Evolutionary conservation across 1,140 invertebrate species (phyloP), one percentile per base, ranked within the genome.

Genomic region (Drosophila lacertosa): DNA sequence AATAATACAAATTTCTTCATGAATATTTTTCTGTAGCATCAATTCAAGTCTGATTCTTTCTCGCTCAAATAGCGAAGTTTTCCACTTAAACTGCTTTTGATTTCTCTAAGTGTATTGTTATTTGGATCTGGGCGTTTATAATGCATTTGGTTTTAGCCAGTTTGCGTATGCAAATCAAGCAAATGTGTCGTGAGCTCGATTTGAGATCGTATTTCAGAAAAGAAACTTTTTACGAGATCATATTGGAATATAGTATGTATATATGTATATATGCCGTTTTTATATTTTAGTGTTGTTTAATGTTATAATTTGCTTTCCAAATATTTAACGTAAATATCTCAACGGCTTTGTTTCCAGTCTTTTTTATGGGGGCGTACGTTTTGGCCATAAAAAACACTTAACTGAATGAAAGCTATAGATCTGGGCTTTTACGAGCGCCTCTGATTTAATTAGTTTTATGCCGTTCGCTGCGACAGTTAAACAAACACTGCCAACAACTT

Each of bases 401-500:
- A 78, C 64, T 58, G 72, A 76, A 70, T 42, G 24, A 29, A 24
- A 67, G 53, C 58, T 67, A 35, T 6, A 18, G 37, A 18, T 53
- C 37, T 53, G 47, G 16, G 40, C 45, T 74, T 84, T 84, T 77
- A 84, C 69, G 73, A 77, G 65, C 77, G 58, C 55, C 54, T 47
- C 77, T 74, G 75, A 81, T 86, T 84, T 84, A 84, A 84, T 86
- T 84, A 81, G 68, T 77, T 84, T 84, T 77, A 86, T 86, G 69
- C 57, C 53, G n/a, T n/a, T 53, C 39, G 42, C 42, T 54, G 53
- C 45, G 33, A 48, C 44, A 60, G 37, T 84, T 71, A 79, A 75
- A 44, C 29, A 64, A 84, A 78, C 50, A 67, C 35, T 48, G 16
- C 33, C 50, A 26, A 58, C 44, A 16, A 42, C 39, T 35, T 44